Conservation (phyloP, 2,888 invertebrate genomes). For the Acanthoscelides obtectus region DNA sequence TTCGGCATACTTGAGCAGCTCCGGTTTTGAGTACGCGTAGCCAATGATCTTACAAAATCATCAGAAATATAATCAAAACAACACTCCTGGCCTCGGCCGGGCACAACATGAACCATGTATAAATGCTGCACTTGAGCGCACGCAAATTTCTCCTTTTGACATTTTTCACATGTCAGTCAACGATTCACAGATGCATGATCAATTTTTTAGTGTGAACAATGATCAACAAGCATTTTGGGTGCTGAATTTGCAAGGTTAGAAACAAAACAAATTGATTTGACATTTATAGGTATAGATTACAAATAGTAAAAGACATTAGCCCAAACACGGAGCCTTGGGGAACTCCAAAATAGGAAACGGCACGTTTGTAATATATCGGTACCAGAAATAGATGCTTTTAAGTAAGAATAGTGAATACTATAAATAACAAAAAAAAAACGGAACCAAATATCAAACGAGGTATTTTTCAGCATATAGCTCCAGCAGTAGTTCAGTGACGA, state of each 20-base stretch:
- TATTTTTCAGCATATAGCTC: too few species aligned
- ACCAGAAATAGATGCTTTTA: too few species aligned
- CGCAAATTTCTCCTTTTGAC: not conserved
- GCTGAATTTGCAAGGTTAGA: not conserved
- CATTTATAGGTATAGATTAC: too few species aligned
- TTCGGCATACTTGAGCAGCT: slow-evolving; percentile 46
- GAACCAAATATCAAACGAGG: too few species aligned
- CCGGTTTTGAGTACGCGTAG: slow-evolving; percentile 36
- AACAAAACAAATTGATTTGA: not conserved
- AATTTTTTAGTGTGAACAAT: not conserved
- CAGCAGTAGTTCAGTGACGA: too few species aligned
- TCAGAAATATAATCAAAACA: slow-evolving; percentile 49
- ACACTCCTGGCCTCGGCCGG: slow-evolving; percentile 31
- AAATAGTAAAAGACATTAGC: not conserved
- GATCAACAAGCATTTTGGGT: not conserved
- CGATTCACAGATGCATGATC: not conserved
- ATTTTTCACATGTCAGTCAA: not conserved
- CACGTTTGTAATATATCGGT: not conserved
- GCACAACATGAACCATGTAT: slow-evolving; percentile 43
- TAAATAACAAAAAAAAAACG: too few species aligned
- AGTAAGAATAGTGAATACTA: too few species aligned
- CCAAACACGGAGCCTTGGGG: not conserved
- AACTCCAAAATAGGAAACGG: not conserved
- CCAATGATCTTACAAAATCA: slow-evolving; percentile 49
- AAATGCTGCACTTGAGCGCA: slow-evolving; percentile 32